Evolutionary conservation across 2,888 invertebrate genomes (phyloP).

Genomic region (Drosophila formosana): DNA sequence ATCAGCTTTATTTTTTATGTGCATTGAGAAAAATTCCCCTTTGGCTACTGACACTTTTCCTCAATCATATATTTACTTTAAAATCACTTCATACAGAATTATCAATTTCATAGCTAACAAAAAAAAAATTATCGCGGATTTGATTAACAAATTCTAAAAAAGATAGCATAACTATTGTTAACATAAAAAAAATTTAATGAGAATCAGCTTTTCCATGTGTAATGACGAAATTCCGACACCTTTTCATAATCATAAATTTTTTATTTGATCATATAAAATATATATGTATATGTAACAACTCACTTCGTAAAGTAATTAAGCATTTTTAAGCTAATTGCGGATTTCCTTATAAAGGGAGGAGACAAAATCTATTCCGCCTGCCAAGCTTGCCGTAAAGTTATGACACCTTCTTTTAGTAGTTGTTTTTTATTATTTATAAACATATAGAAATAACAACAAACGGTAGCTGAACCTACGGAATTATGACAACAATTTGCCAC

Average conservation of each 20-base stretch:
- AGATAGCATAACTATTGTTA: neutral
- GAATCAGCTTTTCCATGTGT: neutral
- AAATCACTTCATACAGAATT: too few species aligned
- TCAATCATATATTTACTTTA: too few species aligned
- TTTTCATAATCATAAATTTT: neutral
- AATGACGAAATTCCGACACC: neutral
- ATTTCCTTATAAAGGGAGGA: neutral
- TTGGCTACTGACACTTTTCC: too few species aligned
- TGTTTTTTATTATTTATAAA: slow-evolving; percentile 10
- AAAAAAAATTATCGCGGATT: too few species aligned
- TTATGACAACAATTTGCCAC: slow-evolving; percentile 66
- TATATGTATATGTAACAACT: neutral
- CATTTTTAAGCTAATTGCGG: neutral
- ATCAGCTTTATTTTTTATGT: too few species aligned
- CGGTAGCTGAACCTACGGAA: slow-evolving; percentile 25
- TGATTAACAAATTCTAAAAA: too few species aligned
- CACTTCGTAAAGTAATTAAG: neutral
- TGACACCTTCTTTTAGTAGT: neutral
- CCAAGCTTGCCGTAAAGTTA: neutral
- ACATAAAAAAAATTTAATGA: neutral
- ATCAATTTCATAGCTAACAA: too few species aligned
- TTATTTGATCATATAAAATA: neutral
- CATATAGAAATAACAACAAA: slow-evolving; percentile 13
- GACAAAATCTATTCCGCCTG: neutral
- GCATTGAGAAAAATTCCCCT: too few species aligned